Conservation (phyloP, 2,113 vertebrate species). For the Muscicapa adusta region DNA sequence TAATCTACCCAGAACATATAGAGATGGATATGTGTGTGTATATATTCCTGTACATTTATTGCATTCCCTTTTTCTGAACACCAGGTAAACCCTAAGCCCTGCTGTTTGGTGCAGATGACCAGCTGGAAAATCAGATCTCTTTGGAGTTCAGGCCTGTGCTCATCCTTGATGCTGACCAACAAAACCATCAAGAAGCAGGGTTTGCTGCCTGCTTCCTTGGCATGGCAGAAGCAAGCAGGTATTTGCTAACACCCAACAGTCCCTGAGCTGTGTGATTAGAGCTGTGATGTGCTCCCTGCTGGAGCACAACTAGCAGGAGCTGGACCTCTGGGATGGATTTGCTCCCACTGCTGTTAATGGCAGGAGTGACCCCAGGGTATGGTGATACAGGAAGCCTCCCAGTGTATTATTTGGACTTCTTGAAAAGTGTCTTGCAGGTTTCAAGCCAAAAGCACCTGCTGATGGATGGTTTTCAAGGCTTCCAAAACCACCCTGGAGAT, state of each 20-base stretch:
- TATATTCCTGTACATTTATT: neutral
- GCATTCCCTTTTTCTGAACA: neutral
- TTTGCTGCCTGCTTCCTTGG: neutral
- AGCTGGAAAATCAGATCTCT: neutral
- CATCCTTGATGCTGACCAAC: neutral
- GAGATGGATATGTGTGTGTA: neutral
- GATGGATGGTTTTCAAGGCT: neutral
- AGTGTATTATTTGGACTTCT: neutral
- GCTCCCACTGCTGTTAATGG: neutral
- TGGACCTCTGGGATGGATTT: rapidly evolving
- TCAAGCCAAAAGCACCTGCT: neutral
- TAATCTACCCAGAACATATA: neutral
- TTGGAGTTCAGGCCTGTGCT: neutral
- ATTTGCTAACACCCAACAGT: neutral
- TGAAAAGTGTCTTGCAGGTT: neutral
- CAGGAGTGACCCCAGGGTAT: neutral
- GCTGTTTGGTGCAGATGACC: neutral
- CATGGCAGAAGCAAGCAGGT: neutral
- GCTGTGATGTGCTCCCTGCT: neutral
- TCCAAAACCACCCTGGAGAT: neutral
- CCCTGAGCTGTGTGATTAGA: rapidly evolving
- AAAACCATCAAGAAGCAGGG: neutral
- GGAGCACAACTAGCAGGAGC: neutral
- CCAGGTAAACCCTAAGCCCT: neutral
- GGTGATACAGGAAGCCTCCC: rapidly evolving